Evolutionary conservation across 2,797 vertebrate species (phyloP).

Genomic region (Heliangelus exortis): DNA sequence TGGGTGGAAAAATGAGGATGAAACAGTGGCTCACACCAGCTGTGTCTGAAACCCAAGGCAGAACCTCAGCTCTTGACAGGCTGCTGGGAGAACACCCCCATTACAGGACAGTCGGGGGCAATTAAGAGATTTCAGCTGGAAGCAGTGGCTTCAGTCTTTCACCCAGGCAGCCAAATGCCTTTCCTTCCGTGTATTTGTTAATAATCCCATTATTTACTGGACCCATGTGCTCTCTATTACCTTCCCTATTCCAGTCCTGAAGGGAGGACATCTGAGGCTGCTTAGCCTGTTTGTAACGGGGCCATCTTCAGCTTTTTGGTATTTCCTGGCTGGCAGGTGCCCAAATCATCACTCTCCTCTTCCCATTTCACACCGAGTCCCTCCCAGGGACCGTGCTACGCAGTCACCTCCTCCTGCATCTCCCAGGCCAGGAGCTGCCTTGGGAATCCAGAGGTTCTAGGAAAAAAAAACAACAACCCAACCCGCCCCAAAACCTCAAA

Average conservation of each 20-base stretch:
- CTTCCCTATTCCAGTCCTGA: background rate
- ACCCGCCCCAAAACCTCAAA: background rate
- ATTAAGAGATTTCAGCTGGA: background rate
- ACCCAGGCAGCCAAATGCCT: background rate
- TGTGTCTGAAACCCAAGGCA: background rate
- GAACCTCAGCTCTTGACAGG: background rate
- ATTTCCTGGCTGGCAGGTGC: conserved; percentile 67
- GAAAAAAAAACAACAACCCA: no score
- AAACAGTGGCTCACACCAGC: fast-evolving
- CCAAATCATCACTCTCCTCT: conserved; percentile 7
- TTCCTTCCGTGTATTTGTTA: conserved; percentile 32
- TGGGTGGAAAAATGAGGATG: background rate
- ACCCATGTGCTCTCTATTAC: conserved; percentile 61
- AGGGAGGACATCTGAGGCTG: conserved; percentile 71
- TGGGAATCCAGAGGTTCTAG: background rate
- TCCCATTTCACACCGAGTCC: background rate
- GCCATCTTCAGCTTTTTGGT: conserved; percentile 68
- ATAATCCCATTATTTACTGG: conserved; percentile 58
- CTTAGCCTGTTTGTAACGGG: conserved; percentile 69
- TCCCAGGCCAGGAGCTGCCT: background rate
- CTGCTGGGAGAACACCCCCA: background rate
- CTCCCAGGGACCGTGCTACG: background rate
- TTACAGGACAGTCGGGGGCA: background rate
- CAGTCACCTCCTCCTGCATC: background rate
- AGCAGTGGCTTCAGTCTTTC: background rate